These are phyloP conservation scores for Netelia virgata DNA, from an alignment of 2,888 invertebrate genomes.

Conservation along the genomic window DNA sequence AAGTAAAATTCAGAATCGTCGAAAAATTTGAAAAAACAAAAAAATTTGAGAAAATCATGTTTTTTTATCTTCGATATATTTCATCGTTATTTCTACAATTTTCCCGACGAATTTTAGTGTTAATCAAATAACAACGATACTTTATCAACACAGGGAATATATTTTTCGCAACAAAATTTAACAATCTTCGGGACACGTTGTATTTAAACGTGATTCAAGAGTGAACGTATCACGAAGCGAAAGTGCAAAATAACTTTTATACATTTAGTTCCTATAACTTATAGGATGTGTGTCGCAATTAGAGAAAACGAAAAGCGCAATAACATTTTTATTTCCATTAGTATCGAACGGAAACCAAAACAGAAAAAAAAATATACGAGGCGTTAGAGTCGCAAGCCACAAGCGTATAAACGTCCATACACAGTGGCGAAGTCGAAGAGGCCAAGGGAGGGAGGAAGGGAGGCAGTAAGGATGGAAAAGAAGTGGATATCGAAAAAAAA, in stretches of 20 bases:
- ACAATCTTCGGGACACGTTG: too few relatives aligned
- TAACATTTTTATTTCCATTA: background rate
- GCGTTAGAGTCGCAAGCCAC: background rate
- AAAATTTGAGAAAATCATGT: background rate
- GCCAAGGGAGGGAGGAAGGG: background rate
- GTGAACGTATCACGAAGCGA: too few relatives aligned
- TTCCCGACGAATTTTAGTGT: too few relatives aligned
- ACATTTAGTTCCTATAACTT: background rate
- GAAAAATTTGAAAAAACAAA: background rate
- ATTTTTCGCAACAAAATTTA: too few relatives aligned
- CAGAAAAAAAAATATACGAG: background rate
- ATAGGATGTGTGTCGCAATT: background rate
- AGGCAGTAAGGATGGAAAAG: background rate
- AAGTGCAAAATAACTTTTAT: too few relatives aligned
- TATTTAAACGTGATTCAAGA: too few relatives aligned
- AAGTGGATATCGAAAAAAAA: conserved; percentile 17
- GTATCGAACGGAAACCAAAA: background rate
- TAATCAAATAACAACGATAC: too few relatives aligned
- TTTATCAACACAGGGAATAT: too few relatives aligned
- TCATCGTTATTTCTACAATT: too few relatives aligned
- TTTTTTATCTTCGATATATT: too few relatives aligned
- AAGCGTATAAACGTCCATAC: background rate
- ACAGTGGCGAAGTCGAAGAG: background rate
- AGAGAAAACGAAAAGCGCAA: conserved; percentile 3
- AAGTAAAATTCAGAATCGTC: conserved; percentile 36